Base-by-base conservation (phyloP, 2,888 invertebrate species). In the Gastracanthus pulcherrimus region DNA sequence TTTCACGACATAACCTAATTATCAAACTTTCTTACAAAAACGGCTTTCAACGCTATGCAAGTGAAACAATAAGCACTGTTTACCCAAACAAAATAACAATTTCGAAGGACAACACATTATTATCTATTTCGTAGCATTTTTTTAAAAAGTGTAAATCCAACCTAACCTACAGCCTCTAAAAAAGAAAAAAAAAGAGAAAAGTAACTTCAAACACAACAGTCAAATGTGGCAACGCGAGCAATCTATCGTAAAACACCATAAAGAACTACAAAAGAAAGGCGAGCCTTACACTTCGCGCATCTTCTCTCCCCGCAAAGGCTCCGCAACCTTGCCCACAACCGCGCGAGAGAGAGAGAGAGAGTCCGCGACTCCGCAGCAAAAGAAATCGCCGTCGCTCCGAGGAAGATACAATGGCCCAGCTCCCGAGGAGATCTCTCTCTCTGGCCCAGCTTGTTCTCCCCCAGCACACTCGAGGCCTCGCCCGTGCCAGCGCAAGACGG, bases 71-170 rank as follows among this genome's bases (percentile, higher is more conserved):
- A 5, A 60, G 7, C 5, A 62, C 16, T 26, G n/a, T 11, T 64
- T n/a, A n/a, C 0, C 7, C 5, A 31, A 36, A 26, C 7, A 66
- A 38, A 41, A 34, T 19, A 23, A 29, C 2, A 41, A 23, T 19
- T 26, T 41, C 16, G 4, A 66, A 41, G n/a, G 13, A 66, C 23
- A 66, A 23, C 11, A 66, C 41, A 23, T 19, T 5, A 66, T 62
- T 38, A 75, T 41, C 55, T 55, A 67, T 55, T 76, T 67, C 11
- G 41, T 19, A 67, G 41, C 41, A 19, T 76, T 67, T 38, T 0
- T 41, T 29, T 55, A 76, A 41, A 76, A 34, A 71, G 29, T 38
- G 26, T 51, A 78, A 78, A 64, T 76, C 78, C 71, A 78, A 78
- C 78, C 78, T 78, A 51, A 76, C 48, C 64, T 38, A 51, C 13